A percentile compares a stretch with the other conserved stretches of the same genome.
Conservation (phyloP, 1,140 invertebrate genomes). For the Ips nitidus region DNA sequence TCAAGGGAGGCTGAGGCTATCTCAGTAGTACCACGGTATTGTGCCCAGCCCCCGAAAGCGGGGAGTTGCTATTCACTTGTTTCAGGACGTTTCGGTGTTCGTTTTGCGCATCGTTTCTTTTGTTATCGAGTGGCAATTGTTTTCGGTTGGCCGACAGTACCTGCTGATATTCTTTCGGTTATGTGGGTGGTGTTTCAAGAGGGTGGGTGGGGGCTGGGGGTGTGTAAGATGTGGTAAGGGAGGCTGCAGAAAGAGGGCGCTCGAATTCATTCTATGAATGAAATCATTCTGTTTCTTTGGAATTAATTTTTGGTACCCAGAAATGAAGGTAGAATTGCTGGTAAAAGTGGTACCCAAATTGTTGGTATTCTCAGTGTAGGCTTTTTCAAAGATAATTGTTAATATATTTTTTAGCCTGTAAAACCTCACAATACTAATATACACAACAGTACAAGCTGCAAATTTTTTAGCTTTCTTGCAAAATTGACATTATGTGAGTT, state of each 20-base stretch:
- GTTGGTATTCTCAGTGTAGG: no score
- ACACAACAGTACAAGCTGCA: no score
- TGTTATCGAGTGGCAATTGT: slow-evolving; percentile 27
- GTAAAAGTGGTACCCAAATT: no score
- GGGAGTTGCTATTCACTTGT: slow-evolving; percentile 25
- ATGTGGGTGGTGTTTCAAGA: slow-evolving; percentile 18
- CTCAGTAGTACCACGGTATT: slow-evolving; percentile 18
- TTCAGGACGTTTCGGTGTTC: slow-evolving; percentile 15
- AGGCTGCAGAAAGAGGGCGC: not conserved
- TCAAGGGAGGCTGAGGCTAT: slow-evolving; percentile 26
- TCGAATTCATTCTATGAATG: not conserved
- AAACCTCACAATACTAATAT: no score
- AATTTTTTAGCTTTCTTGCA: no score
- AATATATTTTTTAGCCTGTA: no score
- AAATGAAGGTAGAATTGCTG: no score
- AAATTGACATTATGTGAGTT: no score
- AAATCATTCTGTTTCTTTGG: no score
- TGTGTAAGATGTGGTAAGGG: not conserved
- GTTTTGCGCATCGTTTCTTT: slow-evolving; percentile 32
- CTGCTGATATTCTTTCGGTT: slow-evolving; percentile 4
- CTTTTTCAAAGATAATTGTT: no score
- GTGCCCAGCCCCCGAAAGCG: slow-evolving; percentile 21
- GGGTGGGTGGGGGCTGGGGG: slow-evolving; percentile 22
- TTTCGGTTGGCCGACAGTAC: slow-evolving; percentile 23
- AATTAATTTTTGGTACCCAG: no score